These are phyloP conservation scores for Ethmia dodecea DNA, from an alignment of 2,888 invertebrate genomes.

Conservation along the genomic window DNA sequence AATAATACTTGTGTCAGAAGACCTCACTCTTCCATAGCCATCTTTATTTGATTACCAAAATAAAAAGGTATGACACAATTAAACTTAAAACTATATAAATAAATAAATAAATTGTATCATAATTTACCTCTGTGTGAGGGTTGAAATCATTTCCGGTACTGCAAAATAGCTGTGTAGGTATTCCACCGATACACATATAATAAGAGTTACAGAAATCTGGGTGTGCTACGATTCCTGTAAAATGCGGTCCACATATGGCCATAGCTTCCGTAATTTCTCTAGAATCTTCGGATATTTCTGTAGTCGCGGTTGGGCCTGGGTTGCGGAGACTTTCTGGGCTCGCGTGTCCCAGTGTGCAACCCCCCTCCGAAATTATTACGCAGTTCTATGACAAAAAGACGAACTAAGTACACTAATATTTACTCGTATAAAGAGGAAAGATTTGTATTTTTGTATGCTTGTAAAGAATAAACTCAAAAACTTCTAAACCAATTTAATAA, in stretches of 20 bases:
- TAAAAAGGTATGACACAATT: too few relatives aligned
- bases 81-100: too few relatives aligned
- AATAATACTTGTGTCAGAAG: too few relatives aligned
- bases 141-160: constrained; percentile 24
- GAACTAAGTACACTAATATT: not conserved
- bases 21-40: too few relatives aligned
- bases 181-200: constrained; percentile 24
- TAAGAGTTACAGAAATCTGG: constrained; percentile 14
- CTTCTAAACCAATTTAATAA: too few relatives aligned
- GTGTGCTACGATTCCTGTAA: constrained; percentile 15
- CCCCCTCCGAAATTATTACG: constrained; percentile 20
- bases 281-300: not conserved
- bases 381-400: constrained; percentile 15
- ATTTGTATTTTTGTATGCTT: too few relatives aligned
- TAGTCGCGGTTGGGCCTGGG: not conserved
- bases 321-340: too few relatives aligned
- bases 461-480: too few relatives aligned
- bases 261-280: not conserved
- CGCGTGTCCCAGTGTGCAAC: constrained; percentile 20
- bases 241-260: not conserved
- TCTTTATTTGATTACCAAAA: too few relatives aligned
- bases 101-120: not conserved
- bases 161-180: constrained; percentile 21
- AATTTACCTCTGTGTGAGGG: constrained; percentile 20
- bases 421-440: too few relatives aligned